Evolutionary conservation across 2,113 vertebrate genomes (phyloP).

Genomic region (Oryzias celebensis): DNA sequence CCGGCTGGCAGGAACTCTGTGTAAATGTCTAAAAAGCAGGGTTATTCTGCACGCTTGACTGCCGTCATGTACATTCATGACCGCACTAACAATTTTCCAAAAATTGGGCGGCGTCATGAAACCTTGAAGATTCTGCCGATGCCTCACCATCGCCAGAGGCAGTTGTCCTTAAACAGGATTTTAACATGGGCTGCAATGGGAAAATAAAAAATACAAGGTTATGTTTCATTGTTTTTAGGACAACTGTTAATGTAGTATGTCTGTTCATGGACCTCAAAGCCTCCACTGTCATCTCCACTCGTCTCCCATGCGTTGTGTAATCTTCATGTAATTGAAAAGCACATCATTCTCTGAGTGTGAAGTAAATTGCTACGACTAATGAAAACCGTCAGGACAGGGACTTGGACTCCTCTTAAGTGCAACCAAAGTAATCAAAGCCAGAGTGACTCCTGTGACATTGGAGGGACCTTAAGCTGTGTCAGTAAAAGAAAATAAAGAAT

Average conservation of each 20-base stretch:
- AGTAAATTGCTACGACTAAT: constrained; percentile 64
- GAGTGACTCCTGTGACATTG: constrained; percentile 48
- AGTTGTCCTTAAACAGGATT: no score
- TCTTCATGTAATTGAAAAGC: constrained; percentile 54
- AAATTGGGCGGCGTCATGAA: no score
- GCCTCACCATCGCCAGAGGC: no score
- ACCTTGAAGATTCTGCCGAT: no score
- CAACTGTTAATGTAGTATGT: constrained; percentile 41
- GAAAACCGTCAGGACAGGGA: constrained; percentile 49
- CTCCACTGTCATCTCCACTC: constrained; percentile 42
- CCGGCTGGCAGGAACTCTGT: no score
- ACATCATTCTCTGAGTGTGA: constrained; percentile 52
- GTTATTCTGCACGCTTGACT: no score
- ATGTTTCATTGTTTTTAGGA: constrained; percentile 14
- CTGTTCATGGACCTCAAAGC: constrained; percentile 27
- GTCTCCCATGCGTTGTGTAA: constrained; percentile 36
- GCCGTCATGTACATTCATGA: no score
- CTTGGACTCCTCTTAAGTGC: constrained; percentile 7
- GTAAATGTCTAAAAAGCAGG: no score
- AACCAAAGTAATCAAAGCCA: constrained; percentile 49
- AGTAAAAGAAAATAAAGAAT: constrained; percentile 55
- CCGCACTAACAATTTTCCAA: no score
- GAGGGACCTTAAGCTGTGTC: constrained; percentile 23
- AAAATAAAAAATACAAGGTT: no score
- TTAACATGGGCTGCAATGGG: no score